phyloP scores from a whole-genome alignment of 2,797 vertebrate genomes.

The Hippopotamyrus pictus region DNA sequence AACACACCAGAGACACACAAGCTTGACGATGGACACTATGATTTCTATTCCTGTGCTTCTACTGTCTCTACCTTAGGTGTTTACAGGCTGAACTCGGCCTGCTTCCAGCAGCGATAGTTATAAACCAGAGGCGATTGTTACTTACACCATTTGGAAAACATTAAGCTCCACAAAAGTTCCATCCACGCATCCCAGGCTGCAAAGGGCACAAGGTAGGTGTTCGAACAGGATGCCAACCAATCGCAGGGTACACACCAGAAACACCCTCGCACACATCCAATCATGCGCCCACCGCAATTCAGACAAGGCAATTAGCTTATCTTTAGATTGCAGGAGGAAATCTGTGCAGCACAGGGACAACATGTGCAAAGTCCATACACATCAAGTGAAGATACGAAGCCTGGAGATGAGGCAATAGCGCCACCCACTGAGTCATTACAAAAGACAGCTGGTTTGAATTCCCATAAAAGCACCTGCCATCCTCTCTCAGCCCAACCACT shows the following conservation, averaged over 20 bases:
- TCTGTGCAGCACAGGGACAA: neutral
- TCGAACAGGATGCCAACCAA: neutral
- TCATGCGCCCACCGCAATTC: neutral
- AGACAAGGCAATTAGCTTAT: neutral
- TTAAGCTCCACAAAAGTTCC: neutral
- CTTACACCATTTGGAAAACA: neutral
- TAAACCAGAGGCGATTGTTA: neutral
- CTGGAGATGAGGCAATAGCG: neutral
- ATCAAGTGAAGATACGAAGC: neutral
- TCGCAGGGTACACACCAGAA: neutral
- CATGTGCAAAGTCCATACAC: neutral
- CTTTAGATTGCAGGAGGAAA: neutral
- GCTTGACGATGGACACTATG: neutral
- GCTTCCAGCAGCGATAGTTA: neutral
- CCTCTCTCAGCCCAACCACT: neutral
- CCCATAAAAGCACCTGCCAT: neutral
- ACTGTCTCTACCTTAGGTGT: neutral
- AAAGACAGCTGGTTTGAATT: neutral
- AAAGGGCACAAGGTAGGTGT: neutral
- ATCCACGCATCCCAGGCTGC: neutral
- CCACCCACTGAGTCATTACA: neutral
- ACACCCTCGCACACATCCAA: neutral
- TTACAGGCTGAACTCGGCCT: neutral
- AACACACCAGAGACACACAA: neutral
- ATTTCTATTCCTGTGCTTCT: neutral